Evolutionary conservation across 2,797 vertebrate species (phyloP).

Genomic region (Lacerta viridis): DNA sequence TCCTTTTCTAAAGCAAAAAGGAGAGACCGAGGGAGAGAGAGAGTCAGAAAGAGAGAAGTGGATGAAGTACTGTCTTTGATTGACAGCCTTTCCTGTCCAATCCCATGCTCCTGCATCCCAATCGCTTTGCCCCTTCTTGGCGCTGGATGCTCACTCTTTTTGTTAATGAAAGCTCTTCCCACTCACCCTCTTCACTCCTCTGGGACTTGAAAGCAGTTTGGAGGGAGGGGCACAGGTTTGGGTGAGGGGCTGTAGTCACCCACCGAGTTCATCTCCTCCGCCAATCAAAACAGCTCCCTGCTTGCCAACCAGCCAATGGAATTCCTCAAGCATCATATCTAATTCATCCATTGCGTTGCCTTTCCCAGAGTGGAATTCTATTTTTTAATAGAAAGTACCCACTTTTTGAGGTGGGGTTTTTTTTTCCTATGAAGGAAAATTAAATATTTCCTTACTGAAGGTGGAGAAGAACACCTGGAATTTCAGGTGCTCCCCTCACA

Average conservation of each 20-base stretch:
- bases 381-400: slow-evolving; percentile 47
- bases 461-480: slow-evolving; percentile 20
- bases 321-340: slow-evolving; percentile 40
- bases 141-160: slow-evolving; percentile 27
- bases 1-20: background rate
- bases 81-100: slow-evolving; percentile 40
- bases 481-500: slow-evolving; percentile 16
- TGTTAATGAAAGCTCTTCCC: slow-evolving; percentile 49
- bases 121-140: slow-evolving; percentile 11
- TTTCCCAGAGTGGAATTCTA: slow-evolving; percentile 40
- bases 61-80: slow-evolving; percentile 20
- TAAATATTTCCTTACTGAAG: slow-evolving; percentile 28
- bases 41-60: background rate
- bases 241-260: slow-evolving; percentile 30
- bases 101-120: slow-evolving; percentile 20
- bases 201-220: slow-evolving; percentile 37
- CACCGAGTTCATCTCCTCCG: slow-evolving; percentile 3
- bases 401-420: slow-evolving; percentile 36
- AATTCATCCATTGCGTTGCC: slow-evolving; percentile 36
- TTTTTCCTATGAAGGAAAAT: slow-evolving; percentile 23
- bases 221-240: slow-evolving; percentile 23
- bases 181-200: slow-evolving; percentile 35
- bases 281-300: slow-evolving; percentile 23
- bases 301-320: slow-evolving; percentile 35
- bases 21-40: background rate